Evolutionary conservation across 2,888 invertebrate genomes (phyloP), one percentile per base, ranked within the genome.

Genomic region (Apocheima hispidaria): DNA sequence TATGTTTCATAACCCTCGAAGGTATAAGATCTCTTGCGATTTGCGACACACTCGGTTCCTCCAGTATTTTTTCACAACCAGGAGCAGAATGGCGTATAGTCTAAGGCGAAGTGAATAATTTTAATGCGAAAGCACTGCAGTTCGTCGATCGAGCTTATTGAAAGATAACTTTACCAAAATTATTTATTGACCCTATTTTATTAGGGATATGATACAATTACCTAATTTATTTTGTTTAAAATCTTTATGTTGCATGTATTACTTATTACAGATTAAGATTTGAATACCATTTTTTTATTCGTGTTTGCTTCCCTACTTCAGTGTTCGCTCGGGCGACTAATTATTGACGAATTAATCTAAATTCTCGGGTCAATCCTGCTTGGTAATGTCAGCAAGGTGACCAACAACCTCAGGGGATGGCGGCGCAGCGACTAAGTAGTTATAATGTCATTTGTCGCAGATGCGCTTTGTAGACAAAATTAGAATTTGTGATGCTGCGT

Each of bases 1-100:
- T 84, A 85, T 86, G 83, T 86, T 86, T 86, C 75, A 84, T 83
- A 81, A 78, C 44, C 43, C 46, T 33, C 41, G 26, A 38, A 53
- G 54, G 44, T 38, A 35, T 48, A 38, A 21, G 46, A 16, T 30
- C 40, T 51, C 51, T 35, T 28, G 38, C 40, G 61, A 52, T 62
- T 61, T 49, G 49, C 41, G 49, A 49, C 41, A 43, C 48, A 33
- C 36, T 60, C 48, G 28, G 33, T 41, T 35, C n/a, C 50, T 49
- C 9, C 3, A 28, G 30, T 16, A 4, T 16, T 44, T 54, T 38
- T 60, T 60, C 23, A 44, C 43, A 43, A 26, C 6, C 12, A 26
- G 48, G 48, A 48, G 9, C n/a, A 14, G 7, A 9, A 12, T 9
- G 18, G 36, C 5, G 16, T 5, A 16, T 4, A 4, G 5, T 35